phyloP scores from a whole-genome alignment of 2,113 vertebrate genomes.

The Trachemys scripta region DNA sequence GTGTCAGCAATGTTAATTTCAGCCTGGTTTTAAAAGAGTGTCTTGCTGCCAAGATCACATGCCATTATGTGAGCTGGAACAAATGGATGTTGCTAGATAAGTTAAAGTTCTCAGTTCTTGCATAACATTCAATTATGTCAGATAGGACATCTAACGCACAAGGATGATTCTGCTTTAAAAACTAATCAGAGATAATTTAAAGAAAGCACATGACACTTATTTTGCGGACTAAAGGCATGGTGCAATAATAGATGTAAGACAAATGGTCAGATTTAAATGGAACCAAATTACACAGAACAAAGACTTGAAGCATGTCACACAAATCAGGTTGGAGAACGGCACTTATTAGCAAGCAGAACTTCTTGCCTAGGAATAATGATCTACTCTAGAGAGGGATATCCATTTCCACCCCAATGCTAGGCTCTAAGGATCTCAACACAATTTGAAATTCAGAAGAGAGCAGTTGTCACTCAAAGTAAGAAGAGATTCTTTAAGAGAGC shows the following conservation, averaged over 20 bases:
- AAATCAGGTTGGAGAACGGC: neutral
- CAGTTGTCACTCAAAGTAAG: neutral
- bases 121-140: neutral
- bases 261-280: neutral
- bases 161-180: neutral
- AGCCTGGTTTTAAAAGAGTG: neutral
- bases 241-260: neutral
- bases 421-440: neutral
- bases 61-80: neutral
- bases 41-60: neutral
- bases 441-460: neutral
- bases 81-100: neutral
- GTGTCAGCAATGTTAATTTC: neutral
- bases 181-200: neutral
- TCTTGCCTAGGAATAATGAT: neutral
- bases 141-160: neutral
- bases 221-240: neutral
- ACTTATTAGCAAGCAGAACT: neutral
- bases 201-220: neutral
- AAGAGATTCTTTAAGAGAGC: neutral
- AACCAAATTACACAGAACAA: neutral
- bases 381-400: neutral
- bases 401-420: neutral
- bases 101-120: neutral
- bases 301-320: neutral